A percentile compares a stretch with the other conserved stretches of the same genome.
Conservation (phyloP, 2,888 invertebrate genomes). For the Ophion slaviceki region DNA sequence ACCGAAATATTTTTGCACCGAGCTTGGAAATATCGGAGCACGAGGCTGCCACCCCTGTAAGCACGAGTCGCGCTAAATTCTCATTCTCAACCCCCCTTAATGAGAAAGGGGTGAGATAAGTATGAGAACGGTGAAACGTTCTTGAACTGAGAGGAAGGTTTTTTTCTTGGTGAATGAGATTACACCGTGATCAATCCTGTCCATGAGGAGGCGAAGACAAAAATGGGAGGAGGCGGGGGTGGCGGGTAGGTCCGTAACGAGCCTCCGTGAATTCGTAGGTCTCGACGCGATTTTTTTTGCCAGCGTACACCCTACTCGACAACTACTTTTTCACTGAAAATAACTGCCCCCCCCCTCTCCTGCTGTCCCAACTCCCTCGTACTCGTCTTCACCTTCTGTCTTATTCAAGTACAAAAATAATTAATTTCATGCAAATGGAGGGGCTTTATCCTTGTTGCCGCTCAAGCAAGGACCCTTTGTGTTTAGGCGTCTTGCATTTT, state of each 20-base stretch:
- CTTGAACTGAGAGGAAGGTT: neutral
- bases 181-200: neutral
- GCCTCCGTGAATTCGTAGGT: neutral
- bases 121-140: neutral
- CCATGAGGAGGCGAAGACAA: neutral
- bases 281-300: neutral
- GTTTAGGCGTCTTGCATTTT: neutral
- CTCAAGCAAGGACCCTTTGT: neutral
- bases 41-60: neutral
- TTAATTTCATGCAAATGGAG: constrained; percentile 62
- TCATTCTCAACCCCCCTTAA: neutral
- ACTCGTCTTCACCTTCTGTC: constrained; percentile 22
- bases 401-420: constrained; percentile 55
- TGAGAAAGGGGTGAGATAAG: neutral
- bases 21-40: neutral
- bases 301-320: neutral
- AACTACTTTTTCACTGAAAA: neutral
- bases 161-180: neutral
- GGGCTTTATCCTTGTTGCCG: constrained; percentile 9
- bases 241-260: neutral
- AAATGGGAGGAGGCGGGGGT: neutral
- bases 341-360: neutral
- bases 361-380: constrained; percentile 12
- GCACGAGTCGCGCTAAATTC: neutral
- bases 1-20: neutral